Base-by-base conservation (phyloP, 1,140 invertebrate genomes). In the Piezodorus guildinii region DNA sequence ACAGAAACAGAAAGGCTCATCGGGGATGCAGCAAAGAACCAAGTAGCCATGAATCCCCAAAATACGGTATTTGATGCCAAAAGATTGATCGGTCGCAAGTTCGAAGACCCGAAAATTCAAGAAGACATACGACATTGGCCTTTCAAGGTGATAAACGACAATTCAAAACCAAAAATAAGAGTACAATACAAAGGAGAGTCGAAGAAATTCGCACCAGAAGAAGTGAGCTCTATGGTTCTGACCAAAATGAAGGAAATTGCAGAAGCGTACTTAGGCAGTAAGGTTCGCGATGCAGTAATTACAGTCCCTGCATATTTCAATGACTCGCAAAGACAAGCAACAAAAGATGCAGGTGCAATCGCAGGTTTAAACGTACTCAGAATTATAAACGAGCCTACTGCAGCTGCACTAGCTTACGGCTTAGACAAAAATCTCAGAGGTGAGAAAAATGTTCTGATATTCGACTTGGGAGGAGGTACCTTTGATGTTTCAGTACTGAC, bases 311-410 rank as follows among this genome's bases (percentile, higher is more conserved):
- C 85, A 16, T 86, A 86, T 72, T 86, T 86, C 73, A 85, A 83
- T 68, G 83, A 86, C 71, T 76, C 79, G 12, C 84, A 87, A 69
- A 75, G 85, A 12, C 83, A 85, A 69, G 83, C 83, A 0, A 85
- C 82, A 77, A 70, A 88, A 90, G 89, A 92, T 80, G 84, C 90
- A 70, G 90, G 88, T 71, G 87, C 85, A 70, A 92, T 92, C 77
- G 85, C 89, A 69, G 84, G 82, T 60, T 74, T 91, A 66, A 91
- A 83, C 23, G 74, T 71, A 69, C 78, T 93, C 68, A 82, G 90
- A 77, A 92, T 91, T 70, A 91, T 92, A 68, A 90, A 81, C 79
- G 85, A 88, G 25, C 81, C 72, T 10, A 39, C 34, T 39, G 34
- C 34, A 10, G 34, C 34, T 10, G 34, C 34, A 10, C 12, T 39